phyloP scores from a whole-genome alignment of 2,888 invertebrate genomes.

The Ceramica pisi region DNA sequence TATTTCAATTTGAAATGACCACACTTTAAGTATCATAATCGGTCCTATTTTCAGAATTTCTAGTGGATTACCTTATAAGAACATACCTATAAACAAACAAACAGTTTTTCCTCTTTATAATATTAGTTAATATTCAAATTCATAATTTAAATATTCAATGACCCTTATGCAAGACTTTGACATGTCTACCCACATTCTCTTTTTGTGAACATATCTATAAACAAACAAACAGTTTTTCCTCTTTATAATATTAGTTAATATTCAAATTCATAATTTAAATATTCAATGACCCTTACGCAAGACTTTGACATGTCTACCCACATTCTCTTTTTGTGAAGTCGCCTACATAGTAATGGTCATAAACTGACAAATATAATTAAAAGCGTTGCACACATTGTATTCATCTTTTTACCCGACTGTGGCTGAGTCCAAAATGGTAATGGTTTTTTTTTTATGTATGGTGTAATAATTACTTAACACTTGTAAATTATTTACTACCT shows the following conservation, averaged over 20 bases:
- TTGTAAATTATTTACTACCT: conserved; percentile 52
- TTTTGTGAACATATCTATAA: too few species aligned
- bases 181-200: conserved; percentile 80
- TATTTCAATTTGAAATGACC: too few species aligned
- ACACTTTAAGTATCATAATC: too few species aligned
- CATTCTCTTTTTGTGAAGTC: conserved; percentile 68
- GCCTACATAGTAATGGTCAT: conserved; percentile 57
- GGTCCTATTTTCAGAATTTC: too few species aligned
- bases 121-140: background rate
- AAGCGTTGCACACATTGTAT: background rate
- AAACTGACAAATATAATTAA: conserved; percentile 24
- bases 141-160: conserved; percentile 38
- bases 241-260: background rate
- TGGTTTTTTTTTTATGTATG: conserved; percentile 26
- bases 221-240: background rate
- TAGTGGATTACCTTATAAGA: too few species aligned
- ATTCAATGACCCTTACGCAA: conserved; percentile 73
- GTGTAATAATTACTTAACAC: conserved; percentile 52
- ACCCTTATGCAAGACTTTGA: conserved; percentile 74
- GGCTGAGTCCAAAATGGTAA: background rate
- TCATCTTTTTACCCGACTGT: background rate
- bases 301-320: conserved; percentile 78
- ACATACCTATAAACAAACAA: too few species aligned
- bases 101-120: background rate
- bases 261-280: conserved; percentile 24